Conservation (phyloP, 1,140 invertebrate genomes). For the Cotesia vestalis region DNA sequence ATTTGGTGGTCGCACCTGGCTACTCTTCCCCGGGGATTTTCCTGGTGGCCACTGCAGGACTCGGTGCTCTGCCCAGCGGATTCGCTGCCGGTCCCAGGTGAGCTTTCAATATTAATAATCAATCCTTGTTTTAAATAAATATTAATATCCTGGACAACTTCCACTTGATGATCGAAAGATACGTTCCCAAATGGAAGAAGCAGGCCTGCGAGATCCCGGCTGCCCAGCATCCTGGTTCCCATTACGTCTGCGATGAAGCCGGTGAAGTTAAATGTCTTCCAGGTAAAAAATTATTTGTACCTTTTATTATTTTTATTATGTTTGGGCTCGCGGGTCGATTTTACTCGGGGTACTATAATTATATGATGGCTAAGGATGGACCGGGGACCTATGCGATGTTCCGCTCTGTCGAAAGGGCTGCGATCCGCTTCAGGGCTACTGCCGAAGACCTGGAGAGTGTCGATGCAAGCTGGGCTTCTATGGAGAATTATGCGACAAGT, state of each 20-base stretch:
- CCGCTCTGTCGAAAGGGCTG: conserved; percentile 91
- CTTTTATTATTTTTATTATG: neutral
- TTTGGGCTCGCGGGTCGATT: neutral
- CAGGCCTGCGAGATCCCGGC: conserved; percentile 85
- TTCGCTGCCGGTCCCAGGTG: conserved; percentile 58
- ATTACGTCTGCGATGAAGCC: conserved; percentile 90
- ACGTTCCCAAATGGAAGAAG: conserved; percentile 85
- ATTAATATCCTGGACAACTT: too few species aligned
- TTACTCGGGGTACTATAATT: conserved; percentile 30
- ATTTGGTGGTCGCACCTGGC: conserved; percentile 43
- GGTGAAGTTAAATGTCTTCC: conserved; percentile 91
- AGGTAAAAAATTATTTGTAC: conserved; percentile 61
- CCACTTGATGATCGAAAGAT: conserved; percentile 55
- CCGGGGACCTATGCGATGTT: conserved; percentile 90
- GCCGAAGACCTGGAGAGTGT: conserved; percentile 85
- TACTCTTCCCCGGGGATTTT: conserved; percentile 44
- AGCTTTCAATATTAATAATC: neutral
- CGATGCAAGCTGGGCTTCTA: conserved; percentile 85
- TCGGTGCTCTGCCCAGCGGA: conserved; percentile 49
- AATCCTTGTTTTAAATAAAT: too few species aligned
- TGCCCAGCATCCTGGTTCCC: conserved; percentile 87
- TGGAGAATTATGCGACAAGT: conserved; percentile 84
- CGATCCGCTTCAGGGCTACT: conserved; percentile 92
- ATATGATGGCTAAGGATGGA: conserved; percentile 73
- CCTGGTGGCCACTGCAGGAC: conserved; percentile 44